A percentile compares a stretch with the other conserved stretches of the same genome.
Conservation (phyloP, 2,797 vertebrate genomes). For the Falco naumanni region DNA sequence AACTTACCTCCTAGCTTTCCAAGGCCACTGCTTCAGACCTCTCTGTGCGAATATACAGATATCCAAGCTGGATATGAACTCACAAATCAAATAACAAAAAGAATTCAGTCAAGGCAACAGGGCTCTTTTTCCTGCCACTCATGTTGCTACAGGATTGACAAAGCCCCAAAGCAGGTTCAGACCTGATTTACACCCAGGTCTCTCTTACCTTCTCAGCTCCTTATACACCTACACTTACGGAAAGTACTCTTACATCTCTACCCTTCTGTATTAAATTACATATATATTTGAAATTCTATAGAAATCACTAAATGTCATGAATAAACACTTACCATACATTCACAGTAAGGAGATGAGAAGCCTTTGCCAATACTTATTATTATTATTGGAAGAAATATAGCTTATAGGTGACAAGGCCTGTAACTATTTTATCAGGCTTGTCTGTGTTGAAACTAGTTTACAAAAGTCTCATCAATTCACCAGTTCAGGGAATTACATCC, state of each 20-base stretch:
- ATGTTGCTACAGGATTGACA: neutral
- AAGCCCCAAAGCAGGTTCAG: neutral
- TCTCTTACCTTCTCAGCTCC: neutral
- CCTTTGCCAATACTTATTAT: neutral
- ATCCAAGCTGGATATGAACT: neutral
- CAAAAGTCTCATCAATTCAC: neutral
- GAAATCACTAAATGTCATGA: neutral
- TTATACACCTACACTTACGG: neutral
- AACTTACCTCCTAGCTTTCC: neutral
- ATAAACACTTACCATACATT: neutral
- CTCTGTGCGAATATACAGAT: neutral
- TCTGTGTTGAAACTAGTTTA: neutral
- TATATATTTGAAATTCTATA: neutral
- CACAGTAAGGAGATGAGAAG: neutral
- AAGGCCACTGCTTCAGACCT: neutral
- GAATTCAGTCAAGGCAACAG: neutral
- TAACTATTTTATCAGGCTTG: neutral
- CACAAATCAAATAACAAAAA: neutral
- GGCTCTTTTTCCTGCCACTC: neutral
- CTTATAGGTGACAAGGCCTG: neutral
- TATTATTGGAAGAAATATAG: neutral
- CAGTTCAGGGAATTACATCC: neutral
- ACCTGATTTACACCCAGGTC: neutral
- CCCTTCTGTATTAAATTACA: neutral
- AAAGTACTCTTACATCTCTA: neutral